phyloP scores from a whole-genome alignment of 2,797 vertebrate species.

The Meda fulgida region DNA sequence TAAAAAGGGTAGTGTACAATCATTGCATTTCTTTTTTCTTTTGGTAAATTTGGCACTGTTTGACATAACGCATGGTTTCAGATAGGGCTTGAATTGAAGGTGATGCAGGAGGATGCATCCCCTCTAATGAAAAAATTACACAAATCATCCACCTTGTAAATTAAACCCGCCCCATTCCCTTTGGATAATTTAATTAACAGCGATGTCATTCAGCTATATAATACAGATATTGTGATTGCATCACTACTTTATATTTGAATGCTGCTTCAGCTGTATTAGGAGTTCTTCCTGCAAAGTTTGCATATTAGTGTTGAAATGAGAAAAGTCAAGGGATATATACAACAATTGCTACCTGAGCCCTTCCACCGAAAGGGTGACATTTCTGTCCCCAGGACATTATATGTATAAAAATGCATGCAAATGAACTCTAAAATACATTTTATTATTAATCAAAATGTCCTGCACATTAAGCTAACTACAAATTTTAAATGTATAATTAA shows the following conservation, averaged over 20 bases:
- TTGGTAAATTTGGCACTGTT: neutral
- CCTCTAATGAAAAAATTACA: neutral
- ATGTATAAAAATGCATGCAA: no score
- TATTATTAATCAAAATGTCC: no score
- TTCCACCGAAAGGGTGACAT: no score
- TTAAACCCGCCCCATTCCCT: neutral
- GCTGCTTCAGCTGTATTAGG: neutral
- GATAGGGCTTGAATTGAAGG: neutral
- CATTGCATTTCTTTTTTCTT: neutral
- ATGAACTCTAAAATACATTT: no score
- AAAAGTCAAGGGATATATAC: neutral
- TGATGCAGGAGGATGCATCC: neutral
- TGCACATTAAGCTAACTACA: no score
- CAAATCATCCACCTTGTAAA: neutral
- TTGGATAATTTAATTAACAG: neutral
- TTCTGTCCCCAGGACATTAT: no score
- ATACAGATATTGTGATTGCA: conserved; percentile 3
- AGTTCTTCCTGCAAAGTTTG: neutral
- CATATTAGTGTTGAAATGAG: neutral
- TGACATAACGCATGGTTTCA: neutral
- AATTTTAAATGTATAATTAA: no score
- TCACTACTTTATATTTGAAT: neutral
- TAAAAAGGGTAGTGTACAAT: neutral
- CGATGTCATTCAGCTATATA: neutral
- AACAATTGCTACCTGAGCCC: neutral